Evolutionary conservation across 1,140 invertebrate species (phyloP).

Genomic region (Drosophila pachea): DNA sequence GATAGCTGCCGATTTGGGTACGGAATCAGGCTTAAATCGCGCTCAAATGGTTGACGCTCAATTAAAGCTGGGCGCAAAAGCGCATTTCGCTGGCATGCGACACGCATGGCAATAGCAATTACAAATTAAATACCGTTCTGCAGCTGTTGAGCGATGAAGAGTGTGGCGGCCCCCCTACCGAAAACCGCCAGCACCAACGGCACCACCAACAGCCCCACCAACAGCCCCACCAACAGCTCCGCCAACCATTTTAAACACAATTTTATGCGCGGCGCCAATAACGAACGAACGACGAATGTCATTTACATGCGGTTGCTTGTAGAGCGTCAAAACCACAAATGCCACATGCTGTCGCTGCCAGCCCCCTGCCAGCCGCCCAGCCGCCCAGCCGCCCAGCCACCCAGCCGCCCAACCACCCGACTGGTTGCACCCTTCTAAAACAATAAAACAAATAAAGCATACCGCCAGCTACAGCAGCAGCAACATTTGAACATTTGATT

Average conservation of each 20-base stretch:
- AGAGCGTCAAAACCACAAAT: slow-evolving; percentile 77
- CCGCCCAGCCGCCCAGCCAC: slow-evolving; percentile 6
- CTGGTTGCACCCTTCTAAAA: slow-evolving; percentile 40
- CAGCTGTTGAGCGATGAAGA: slow-evolving; percentile 39
- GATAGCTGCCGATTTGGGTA: neutral
- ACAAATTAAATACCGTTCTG: slow-evolving; percentile 67
- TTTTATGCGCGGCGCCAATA: slow-evolving; percentile 73
- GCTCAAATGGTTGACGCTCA: slow-evolving; percentile 44
- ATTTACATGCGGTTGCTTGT: slow-evolving; percentile 76
- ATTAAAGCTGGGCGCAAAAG: slow-evolving; percentile 42
- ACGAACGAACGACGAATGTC: slow-evolving; percentile 77
- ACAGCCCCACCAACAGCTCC: neutral
- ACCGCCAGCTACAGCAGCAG: slow-evolving; percentile 47
- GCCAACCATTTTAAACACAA: slow-evolving; percentile 55
- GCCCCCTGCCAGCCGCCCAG: slow-evolving; percentile 5
- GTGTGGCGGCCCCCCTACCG: neutral
- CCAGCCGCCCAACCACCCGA: neutral
- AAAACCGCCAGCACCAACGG: slow-evolving; percentile 28
- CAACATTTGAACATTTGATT: slow-evolving; percentile 73
- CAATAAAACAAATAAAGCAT: slow-evolving; percentile 75
- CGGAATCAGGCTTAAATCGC: neutral
- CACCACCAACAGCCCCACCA: neutral
- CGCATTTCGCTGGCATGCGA: slow-evolving; percentile 44
- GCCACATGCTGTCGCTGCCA: slow-evolving; percentile 65
- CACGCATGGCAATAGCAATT: slow-evolving; percentile 64